phyloP scores from a whole-genome alignment of 1,140 invertebrate genomes.

The Linepithema humile region DNA sequence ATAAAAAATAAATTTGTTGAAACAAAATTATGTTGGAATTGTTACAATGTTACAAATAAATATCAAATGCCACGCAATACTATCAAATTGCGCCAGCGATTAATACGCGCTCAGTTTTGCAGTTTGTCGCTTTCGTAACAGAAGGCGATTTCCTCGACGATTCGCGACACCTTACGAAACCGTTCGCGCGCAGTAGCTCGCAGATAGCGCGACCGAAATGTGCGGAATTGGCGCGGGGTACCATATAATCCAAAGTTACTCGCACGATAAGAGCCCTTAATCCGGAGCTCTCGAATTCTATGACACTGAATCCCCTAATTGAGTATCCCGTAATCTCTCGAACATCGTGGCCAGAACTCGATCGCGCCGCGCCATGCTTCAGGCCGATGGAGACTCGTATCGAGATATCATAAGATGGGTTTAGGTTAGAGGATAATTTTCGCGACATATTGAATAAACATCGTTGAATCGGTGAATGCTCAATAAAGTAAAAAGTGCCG shows the following conservation, averaged over 20 bases:
- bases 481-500: neutral
- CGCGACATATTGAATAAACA: neutral
- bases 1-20: neutral
- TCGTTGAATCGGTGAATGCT: neutral
- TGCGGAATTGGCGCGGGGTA: conserved; percentile 28
- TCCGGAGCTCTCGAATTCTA: conserved; percentile 74
- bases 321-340: conserved; percentile 73
- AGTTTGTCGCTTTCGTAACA: neutral
- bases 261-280: conserved; percentile 72
- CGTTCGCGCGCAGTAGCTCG: conserved; percentile 42
- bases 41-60: neutral
- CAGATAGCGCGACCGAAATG: conserved; percentile 59
- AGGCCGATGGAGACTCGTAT: neutral
- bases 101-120: neutral
- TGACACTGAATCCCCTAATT: conserved; percentile 75
- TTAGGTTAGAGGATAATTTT: conserved; percentile 40
- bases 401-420: conserved; percentile 29
- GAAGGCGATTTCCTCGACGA: neutral
- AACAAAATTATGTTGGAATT: neutral
- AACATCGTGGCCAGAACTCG: conserved; percentile 66
- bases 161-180: conserved; percentile 15
- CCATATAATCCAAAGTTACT: conserved; percentile 68
- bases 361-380: conserved; percentile 40
- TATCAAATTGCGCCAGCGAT: neutral
- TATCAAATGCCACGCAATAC: no score